A percentile compares a stretch with the other conserved stretches of the same genome.
phyloP scores from a whole-genome alignment of 1,140 invertebrate species.

The Brachionus calyciflorus region DNA sequence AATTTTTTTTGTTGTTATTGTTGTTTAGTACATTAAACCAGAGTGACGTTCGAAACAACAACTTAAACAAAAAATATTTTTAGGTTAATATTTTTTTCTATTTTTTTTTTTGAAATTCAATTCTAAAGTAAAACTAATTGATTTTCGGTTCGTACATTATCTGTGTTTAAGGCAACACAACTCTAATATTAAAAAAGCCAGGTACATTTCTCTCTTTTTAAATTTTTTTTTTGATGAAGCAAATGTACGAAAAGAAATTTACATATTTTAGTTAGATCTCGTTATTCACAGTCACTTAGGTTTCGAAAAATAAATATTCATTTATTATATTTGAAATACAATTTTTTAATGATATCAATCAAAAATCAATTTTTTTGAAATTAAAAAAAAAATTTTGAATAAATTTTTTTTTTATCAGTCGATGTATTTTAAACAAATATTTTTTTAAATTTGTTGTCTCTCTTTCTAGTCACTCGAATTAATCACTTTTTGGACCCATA shows the following conservation, averaged over 20 bases:
- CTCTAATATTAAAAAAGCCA: no score
- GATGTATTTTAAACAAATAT: no score
- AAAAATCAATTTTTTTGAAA: conserved; percentile 7
- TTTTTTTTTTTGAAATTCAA: conserved; percentile 7
- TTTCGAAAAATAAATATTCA: no score
- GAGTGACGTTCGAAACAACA: background rate
- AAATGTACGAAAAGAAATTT: conserved; percentile 3
- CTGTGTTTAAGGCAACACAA: background rate
- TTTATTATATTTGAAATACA: no score
- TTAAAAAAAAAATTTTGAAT: conserved; percentile 12
- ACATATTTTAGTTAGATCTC: background rate
- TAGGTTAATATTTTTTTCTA: no score
- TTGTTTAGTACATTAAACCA: no score
- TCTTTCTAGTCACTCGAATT: no score
- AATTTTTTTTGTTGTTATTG: background rate
- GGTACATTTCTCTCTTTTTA: background rate
- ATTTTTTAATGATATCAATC: background rate
- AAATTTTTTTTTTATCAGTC: background rate
- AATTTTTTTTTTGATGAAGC: no score
- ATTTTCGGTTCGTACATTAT: conserved; percentile 17
- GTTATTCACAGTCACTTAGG: conserved; percentile 10
- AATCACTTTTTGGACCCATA: no score
- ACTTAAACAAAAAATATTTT: no score
- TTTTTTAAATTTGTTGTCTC: no score
- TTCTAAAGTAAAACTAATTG: conserved; percentile 30